Evolutionary conservation across 2,113 vertebrate genomes (phyloP), one percentile per base, ranked within the genome.

Genomic region (Hipposideros armiger): DNA sequence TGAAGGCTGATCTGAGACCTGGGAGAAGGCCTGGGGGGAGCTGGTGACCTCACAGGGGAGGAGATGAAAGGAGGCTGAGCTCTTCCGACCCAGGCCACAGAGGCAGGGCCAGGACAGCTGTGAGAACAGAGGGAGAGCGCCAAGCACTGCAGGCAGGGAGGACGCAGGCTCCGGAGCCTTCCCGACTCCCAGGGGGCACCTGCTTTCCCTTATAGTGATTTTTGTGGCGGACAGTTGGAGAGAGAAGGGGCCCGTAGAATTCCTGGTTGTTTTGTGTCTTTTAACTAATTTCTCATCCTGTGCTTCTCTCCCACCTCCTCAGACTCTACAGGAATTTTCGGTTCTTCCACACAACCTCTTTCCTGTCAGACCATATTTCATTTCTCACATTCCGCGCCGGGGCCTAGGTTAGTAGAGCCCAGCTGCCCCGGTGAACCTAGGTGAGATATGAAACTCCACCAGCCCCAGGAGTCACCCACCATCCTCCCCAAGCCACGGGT

Each of bases 351-450:
- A 87, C 95, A 56, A 78, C 77, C 20, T 4, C 82, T 2, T 96
- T 97, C 97, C 98, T 93, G 88, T 96, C 2, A 97, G 97, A 94
- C 95, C 81, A 60, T 54, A 97, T 97, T 98, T 98, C 98, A 98
- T 98, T 96, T 98, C 42, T 14, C 98, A 98, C 98, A 98, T 98
- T 98, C 98, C 98, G 96, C 87, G 89, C 56, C 10, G 30, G 97
- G 98, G 93, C 97, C 0, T 95, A 97, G 96, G 96, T 97, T 97
- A 97, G 42, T 0, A 1, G 85, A 97, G 95, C 96, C 95, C 95
- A 45, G 95, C 93, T 84, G 89, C 90, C 94, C 87, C 0, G 0
- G 85, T 93, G 95, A 97, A 98, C 98, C 98, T 95, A 87, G 97
- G 98, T 98, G 98, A 98, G 98, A 98, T 96, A 96, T 97, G 98